Evolutionary conservation across 2,888 invertebrate genomes (phyloP), one percentile per base, ranked within the genome.

Genomic region (Agriotes lineatus): DNA sequence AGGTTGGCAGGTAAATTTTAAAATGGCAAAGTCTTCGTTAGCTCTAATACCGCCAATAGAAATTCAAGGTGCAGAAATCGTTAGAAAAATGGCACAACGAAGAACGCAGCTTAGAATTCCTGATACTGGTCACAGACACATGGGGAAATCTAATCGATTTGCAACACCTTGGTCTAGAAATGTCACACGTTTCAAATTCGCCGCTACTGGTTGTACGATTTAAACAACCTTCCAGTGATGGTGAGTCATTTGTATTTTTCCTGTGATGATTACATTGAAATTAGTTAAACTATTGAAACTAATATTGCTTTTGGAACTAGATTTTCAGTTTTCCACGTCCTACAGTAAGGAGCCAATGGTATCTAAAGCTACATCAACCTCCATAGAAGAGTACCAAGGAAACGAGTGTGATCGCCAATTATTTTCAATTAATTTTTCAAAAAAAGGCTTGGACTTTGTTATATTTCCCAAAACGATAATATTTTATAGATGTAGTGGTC

Each of bases 381-480:
- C n/a, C n/a, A n/a, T n/a, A n/a, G n/a, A n/a, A n/a, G n/a, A n/a
- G n/a, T n/a, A n/a, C n/a, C n/a, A n/a, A n/a, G n/a, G n/a, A n/a
- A n/a, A n/a, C n/a, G n/a, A n/a, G n/a, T n/a, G n/a, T n/a, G n/a
- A n/a, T 4, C 82, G 81, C 64, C 82, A 82, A 70, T 81, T 83
- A 37, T 84, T 86, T 71, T 86, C 87, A 77, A 87, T 91, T 1
- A 88, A 89, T 78, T 90, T 91, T 73, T 85, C 86, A 69, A 86
- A 86, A 67, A 86, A 90, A 45, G 89, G 90, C 0, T 88, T 90
- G 86, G 85, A 88, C 2, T 89, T 89, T 83, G 89, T 91, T 72
- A 88, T 91, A 66, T 86, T 88, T 0, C 91, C 91, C 0, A 84
- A 85, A 70, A 85, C 84, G 1, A 90, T 89, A 79, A 86, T 87